A percentile compares a stretch with the other conserved stretches of the same genome.
These are phyloP conservation scores for Centropus bengalensis DNA, from an alignment of 2,113 vertebrate genomes.

Conservation along the genomic window DNA sequence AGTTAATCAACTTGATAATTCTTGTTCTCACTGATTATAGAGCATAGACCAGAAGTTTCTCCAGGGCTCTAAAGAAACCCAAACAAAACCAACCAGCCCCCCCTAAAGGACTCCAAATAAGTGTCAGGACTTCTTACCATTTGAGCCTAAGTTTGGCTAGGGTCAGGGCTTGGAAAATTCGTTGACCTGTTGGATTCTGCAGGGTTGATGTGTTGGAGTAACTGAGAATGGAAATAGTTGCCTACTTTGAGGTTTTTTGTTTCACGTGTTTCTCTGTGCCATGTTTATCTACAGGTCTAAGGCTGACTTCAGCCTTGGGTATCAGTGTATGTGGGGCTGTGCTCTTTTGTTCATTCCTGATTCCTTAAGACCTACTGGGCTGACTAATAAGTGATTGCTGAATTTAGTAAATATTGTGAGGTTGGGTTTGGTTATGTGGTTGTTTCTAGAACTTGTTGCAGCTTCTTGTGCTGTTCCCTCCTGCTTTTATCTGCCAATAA, in stretches of 20 bases:
- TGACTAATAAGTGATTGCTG: not conserved
- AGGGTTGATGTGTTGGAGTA: not conserved
- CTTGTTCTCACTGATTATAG: not conserved
- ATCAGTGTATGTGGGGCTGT: not conserved
- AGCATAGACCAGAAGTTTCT: not conserved
- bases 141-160: not conserved
- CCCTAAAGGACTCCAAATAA: not conserved
- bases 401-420: not conserved
- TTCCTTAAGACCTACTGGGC: not conserved
- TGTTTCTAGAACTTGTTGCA: not conserved
- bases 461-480: not conserved
- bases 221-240: not conserved
- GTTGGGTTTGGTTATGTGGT: not conserved
- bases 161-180: not conserved
- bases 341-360: not conserved
- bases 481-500: not conserved
- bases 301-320: not conserved
- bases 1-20: not conserved
- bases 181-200: not conserved
- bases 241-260: not conserved
- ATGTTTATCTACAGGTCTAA: not conserved
- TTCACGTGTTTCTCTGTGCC: not conserved
- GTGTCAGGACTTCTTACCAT: not conserved
- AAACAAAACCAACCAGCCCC: no score
- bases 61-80: not conserved